Conservation (phyloP, 2,888 invertebrate species). For the Ischnura elegans region DNA sequence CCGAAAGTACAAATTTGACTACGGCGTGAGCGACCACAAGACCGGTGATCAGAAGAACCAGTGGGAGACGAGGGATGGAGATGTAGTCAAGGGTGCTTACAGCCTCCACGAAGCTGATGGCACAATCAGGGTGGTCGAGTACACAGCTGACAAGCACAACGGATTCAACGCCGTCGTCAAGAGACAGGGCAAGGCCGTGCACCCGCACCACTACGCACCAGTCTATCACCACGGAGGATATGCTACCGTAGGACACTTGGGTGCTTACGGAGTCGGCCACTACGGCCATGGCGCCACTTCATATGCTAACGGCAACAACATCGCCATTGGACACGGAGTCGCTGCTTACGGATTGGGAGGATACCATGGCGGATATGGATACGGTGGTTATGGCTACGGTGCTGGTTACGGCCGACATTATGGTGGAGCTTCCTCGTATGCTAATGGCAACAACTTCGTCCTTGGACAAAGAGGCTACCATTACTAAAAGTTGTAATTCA, state of each 20-base stretch:
- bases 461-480: neutral
- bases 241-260: neutral
- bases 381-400: neutral
- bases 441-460: neutral
- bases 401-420: neutral
- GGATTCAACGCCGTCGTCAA: no score
- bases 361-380: neutral
- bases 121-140: no score
- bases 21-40: no score
- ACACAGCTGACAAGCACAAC: no score
- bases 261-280: neutral
- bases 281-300: slow-evolving; percentile 34
- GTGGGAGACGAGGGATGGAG: no score
- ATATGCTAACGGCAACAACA: slow-evolving; percentile 47
- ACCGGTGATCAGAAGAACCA: no score
- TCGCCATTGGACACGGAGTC: slow-evolving; percentile 40
- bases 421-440: neutral
- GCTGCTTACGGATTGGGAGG: neutral
- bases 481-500: neutral
- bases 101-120: no score
- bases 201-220: no score
- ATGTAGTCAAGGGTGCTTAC: no score
- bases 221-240: neutral
- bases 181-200: no score
- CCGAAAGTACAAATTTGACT: no score